Base-by-base conservation (phyloP, 2,113 vertebrate genomes). In the Hippocampus zosterae region DNA sequence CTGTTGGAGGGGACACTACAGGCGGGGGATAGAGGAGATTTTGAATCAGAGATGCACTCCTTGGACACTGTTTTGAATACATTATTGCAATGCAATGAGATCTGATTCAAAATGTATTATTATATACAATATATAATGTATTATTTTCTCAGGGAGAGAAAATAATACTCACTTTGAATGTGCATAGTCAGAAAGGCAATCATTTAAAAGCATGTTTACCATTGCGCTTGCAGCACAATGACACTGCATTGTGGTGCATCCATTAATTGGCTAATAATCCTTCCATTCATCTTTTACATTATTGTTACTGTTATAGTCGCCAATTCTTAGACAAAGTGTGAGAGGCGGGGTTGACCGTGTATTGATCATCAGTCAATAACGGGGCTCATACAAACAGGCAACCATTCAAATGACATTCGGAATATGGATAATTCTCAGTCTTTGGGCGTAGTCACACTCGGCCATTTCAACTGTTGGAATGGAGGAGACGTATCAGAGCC, bases 1-100 rank as follows among this genome's bases (percentile, higher is more conserved):
- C 88, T 73, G 88, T 84, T 19, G 85, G 79, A 75, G 79, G 88
- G 64, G 90, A 78, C 90, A 92, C 90, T 92, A 37, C 48, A 60
- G 0, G 23, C 61, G 40, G 21, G 3, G 33, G 33, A 37, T 19
- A 44, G 9, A n/a, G 15, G 37, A 29, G 16, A 56, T 15, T 60
- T 60, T 8, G 33, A 42, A 46, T 65, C 12, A 44, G 0, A 16
- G 1, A 33, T 15, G 10, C 7, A 55, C 21, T 3, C 9, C 21
- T 52, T 52, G 48, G 48, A 52, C 19, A 21, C 18, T 5, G 5
- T 50, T 52, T 52, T n/a, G 19, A n/a, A 52, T n/a, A 9, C 50
- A 10, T n/a, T 44, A 44, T 11, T 44, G 42, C 42, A 44, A 44
- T 3, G 42, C 42, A 15, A 44, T 44, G 8, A 52, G 55, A 57